Evolutionary conservation across 1,140 invertebrate genomes (phyloP).

Genomic region (Hypothenemus hampei): DNA sequence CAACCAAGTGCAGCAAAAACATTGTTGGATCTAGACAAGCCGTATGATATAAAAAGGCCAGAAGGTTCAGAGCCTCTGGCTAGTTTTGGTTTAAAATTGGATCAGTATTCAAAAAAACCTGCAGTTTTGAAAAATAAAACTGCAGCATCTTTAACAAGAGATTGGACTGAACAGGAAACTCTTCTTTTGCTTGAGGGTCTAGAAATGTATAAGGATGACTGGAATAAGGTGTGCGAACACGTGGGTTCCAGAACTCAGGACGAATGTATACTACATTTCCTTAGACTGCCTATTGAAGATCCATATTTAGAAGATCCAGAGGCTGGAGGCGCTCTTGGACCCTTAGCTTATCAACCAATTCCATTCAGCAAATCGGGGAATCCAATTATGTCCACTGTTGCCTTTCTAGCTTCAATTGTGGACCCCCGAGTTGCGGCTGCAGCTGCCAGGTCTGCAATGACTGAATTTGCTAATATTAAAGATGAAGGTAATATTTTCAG

Average conservation of each 20-base stretch:
- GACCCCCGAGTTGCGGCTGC: conserved; percentile 95
- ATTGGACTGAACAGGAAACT: conserved; percentile 99
- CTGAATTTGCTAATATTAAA: conserved; percentile 88
- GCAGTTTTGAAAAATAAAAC: conserved; percentile 70
- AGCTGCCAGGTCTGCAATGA: conserved; percentile 97
- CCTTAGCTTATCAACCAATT: conserved; percentile 94
- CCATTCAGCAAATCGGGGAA: conserved; percentile 98
- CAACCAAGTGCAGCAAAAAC: conserved; percentile 84
- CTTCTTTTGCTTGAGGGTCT: conserved; percentile 91
- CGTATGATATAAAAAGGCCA: conserved; percentile 46
- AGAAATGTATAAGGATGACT: conserved; percentile 98
- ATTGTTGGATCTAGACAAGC: conserved; percentile 68
- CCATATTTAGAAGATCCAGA: conserved; percentile 91
- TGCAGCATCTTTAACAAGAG: conserved; percentile 75
- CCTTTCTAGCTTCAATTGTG: conserved; percentile 96
- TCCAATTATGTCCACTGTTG: conserved; percentile 99
- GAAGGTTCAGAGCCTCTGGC: conserved; percentile 35
- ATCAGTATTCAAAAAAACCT: conserved; percentile 84
- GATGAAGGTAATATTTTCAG: conserved; percentile 60
- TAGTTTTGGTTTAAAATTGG: conserved; percentile 81
- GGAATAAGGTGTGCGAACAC: conserved; percentile 98
- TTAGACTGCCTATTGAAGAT: conserved; percentile 97
- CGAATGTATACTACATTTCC: conserved; percentile 98
- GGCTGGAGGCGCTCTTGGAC: conserved; percentile 75
- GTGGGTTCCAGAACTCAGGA: conserved; percentile 97